These are phyloP conservation scores for Seira sanloemensis DNA, from an alignment of 2,888 invertebrate genomes.

Conservation along the genomic window DNA sequence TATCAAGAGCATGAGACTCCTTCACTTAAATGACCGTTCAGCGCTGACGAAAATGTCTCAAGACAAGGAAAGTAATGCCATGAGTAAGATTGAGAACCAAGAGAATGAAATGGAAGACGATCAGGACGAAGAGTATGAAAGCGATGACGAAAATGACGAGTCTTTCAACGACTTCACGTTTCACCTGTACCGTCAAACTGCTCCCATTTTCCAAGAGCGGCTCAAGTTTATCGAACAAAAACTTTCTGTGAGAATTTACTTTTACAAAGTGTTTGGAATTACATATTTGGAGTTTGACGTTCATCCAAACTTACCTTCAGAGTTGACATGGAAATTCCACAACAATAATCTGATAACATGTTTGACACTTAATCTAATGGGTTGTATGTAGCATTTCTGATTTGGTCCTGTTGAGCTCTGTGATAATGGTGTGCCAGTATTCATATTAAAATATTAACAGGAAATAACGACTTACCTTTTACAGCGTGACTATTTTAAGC, in stretches of 20 bases:
- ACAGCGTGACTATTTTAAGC: too few species aligned
- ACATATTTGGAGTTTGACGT: too few species aligned
- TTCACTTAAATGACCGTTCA: constrained; percentile 85
- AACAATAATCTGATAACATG: too few species aligned
- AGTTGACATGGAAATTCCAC: too few species aligned
- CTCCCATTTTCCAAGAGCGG: constrained; percentile 89
- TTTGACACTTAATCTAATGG: too few species aligned
- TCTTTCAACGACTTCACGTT: constrained; percentile 90
- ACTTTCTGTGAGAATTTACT: constrained; percentile 75
- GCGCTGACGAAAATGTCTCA: constrained; percentile 74
- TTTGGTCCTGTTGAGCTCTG: too few species aligned
- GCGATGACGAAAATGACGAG: constrained; percentile 75
- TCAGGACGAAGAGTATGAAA: constrained; percentile 78
- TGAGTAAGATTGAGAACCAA: constrained; percentile 76
- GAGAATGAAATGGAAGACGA: constrained; percentile 75
- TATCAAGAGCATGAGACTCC: constrained; percentile 89
- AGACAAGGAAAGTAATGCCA: constrained; percentile 75
- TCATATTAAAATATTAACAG: too few species aligned
- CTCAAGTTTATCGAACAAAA: constrained; percentile 88
- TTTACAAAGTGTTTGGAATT: background rate
- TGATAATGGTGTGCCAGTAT: too few species aligned
- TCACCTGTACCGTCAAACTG: constrained; percentile 89
- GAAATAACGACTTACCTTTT: too few species aligned
- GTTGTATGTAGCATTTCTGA: too few species aligned
- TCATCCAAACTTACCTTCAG: too few species aligned